A percentile compares a stretch with the other conserved stretches of the same genome.
Conservation (phyloP, 2,113 vertebrate genomes). For the Odontesthes bonariensis region DNA sequence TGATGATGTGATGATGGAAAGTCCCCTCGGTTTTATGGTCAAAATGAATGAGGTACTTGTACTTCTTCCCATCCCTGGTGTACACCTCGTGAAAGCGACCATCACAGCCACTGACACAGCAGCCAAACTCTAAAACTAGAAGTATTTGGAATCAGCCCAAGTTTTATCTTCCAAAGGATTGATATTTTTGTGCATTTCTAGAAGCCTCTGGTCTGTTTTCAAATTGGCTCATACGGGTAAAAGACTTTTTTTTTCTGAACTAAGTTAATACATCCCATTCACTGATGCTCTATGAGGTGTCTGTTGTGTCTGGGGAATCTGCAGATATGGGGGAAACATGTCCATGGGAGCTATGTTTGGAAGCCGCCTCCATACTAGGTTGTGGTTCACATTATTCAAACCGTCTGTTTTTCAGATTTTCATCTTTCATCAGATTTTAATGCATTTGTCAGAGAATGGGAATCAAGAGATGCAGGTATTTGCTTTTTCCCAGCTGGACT, state of each 20-base stretch:
- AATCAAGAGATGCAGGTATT: constrained; percentile 59
- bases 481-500: constrained; percentile 53
- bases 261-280: constrained; percentile 2
- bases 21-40: constrained; percentile 30
- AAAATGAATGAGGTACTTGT: too few species aligned
- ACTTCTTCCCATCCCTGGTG: constrained; percentile 12
- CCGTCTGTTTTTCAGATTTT: constrained; percentile 27
- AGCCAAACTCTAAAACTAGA: constrained; percentile 22
- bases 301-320: constrained; percentile 30
- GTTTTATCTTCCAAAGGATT: constrained; percentile 28
- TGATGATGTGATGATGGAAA: constrained; percentile 61
- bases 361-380: neutral
- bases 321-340: constrained; percentile 12
- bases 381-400: constrained; percentile 12
- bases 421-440: constrained; percentile 4
- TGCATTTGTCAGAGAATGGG: constrained; percentile 28
- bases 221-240: constrained; percentile 23
- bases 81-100: neutral
- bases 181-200: constrained; percentile 38
- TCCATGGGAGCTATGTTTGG: constrained; percentile 18
- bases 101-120: constrained; percentile 14
- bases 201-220: constrained; percentile 54
- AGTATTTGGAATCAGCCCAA: neutral
- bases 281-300: constrained; percentile 28
- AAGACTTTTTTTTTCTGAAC: constrained; percentile 18